Conservation (phyloP, 64 coral and sea anemone genomes). For the Astreopora myriophthalma region DNA sequence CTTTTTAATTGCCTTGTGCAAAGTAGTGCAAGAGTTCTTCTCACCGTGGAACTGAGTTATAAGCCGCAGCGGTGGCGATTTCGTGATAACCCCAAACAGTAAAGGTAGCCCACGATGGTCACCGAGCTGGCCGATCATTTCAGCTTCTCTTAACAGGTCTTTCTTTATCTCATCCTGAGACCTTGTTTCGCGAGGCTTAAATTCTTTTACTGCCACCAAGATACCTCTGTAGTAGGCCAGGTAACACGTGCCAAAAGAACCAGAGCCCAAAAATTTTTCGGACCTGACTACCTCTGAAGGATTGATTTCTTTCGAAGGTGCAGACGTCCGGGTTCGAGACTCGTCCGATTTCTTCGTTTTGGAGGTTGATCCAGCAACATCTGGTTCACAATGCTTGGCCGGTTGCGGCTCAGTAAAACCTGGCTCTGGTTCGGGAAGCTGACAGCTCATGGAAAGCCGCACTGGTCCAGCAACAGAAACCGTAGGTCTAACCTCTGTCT, state of each 20-base stretch:
- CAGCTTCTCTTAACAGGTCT: slow-evolving; percentile 34
- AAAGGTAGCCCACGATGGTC: slow-evolving; percentile 44
- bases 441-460: background rate
- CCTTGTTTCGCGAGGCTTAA: background rate
- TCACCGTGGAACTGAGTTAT: slow-evolving; percentile 59
- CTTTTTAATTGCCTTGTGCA: slow-evolving; percentile 4
- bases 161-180: background rate
- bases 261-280: background rate
- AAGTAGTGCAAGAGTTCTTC: background rate
- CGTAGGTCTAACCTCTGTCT: background rate
- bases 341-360: background rate
- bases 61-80: background rate
- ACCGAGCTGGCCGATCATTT: slow-evolving; percentile 4
- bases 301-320: slow-evolving; percentile 9
- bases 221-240: slow-evolving; percentile 57
- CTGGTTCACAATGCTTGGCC: background rate
- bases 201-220: slow-evolving; percentile 47
- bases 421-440: background rate
- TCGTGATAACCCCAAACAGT: slow-evolving; percentile 56
- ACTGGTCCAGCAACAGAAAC: background rate
- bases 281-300: background rate
- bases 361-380: background rate
- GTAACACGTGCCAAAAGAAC: slow-evolving; percentile 28
- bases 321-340: background rate
- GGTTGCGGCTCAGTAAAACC: background rate